Conservation (phyloP, 2,888 invertebrate species). For the Drosophila histrio region DNA sequence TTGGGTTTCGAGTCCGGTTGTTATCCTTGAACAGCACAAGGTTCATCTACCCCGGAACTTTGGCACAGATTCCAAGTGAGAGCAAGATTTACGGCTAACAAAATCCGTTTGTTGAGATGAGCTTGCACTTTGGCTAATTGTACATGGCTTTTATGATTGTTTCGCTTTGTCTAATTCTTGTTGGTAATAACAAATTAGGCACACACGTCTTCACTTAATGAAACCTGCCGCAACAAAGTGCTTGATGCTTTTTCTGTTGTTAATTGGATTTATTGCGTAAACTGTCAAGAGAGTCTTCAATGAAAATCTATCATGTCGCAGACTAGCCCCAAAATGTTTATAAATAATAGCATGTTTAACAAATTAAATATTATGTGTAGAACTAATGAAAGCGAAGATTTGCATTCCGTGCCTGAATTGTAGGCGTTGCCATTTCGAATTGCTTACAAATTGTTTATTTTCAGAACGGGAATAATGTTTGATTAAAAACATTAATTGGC, state of each 20-base stretch:
- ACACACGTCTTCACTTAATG: constrained; percentile 49
- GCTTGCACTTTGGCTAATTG: constrained; percentile 74
- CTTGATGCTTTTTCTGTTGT: constrained; percentile 12
- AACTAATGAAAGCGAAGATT: constrained; percentile 49
- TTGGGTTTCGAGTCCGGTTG: neutral
- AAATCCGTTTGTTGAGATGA: constrained; percentile 47
- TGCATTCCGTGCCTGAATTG: neutral
- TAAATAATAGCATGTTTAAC: constrained; percentile 37
- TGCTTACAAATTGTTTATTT: constrained; percentile 52
- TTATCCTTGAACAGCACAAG: constrained; percentile 40
- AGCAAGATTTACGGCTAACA: constrained; percentile 15
- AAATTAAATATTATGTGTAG: constrained; percentile 8
- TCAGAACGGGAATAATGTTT: neutral
- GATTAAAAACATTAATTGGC: constrained; percentile 23
- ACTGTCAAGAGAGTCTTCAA: constrained; percentile 66
- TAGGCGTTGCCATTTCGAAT: constrained; percentile 33
- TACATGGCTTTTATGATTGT: constrained; percentile 42
- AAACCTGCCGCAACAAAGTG: constrained; percentile 57
- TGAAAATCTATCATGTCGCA: constrained; percentile 65
- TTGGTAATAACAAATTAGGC: constrained; percentile 71
- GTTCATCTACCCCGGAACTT: constrained; percentile 52
- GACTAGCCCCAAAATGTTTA: constrained; percentile 35
- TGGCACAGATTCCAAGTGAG: constrained; percentile 6
- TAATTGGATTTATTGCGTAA: constrained; percentile 74
- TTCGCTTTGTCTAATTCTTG: constrained; percentile 49